Evolutionary conservation across 2,113 vertebrate species (phyloP).

Genomic region (Xenus cinereus): DNA sequence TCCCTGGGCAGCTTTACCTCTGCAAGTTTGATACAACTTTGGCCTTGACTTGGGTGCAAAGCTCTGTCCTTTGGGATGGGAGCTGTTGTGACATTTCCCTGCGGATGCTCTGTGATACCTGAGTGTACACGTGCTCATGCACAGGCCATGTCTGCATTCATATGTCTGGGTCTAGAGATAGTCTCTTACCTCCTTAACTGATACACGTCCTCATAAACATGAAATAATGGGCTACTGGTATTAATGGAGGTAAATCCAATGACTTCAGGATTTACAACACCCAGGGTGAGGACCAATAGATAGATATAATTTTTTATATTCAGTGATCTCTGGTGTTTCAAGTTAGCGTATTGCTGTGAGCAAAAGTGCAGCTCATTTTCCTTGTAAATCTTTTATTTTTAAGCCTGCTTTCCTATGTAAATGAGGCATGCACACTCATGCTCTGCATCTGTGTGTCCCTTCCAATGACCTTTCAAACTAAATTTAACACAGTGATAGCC

Average conservation of each 20-base stretch:
- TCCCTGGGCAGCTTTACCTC: background rate
- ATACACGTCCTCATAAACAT: background rate
- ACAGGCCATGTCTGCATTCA: fast-evolving
- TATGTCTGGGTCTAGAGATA: background rate
- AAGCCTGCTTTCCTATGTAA: background rate
- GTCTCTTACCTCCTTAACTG: background rate
- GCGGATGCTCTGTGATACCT: background rate
- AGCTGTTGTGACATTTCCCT: background rate
- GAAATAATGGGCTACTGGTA: background rate
- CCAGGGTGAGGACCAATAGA: background rate
- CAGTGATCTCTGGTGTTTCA: background rate
- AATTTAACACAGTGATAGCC: background rate
- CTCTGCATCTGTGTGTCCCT: background rate
- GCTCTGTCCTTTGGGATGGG: background rate
- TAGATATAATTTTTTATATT: background rate
- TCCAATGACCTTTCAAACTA: background rate
- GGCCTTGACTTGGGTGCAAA: background rate
- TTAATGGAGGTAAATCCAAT: background rate
- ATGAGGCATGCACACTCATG: background rate
- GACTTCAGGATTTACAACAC: background rate
- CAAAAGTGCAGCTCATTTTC: background rate
- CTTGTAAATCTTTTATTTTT: background rate
- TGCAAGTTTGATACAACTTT: background rate
- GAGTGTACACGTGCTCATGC: background rate
- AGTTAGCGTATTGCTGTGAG: background rate